Base-by-base conservation (phyloP, 2,888 invertebrate genomes). In the Tenthredo scrophulariae region DNA sequence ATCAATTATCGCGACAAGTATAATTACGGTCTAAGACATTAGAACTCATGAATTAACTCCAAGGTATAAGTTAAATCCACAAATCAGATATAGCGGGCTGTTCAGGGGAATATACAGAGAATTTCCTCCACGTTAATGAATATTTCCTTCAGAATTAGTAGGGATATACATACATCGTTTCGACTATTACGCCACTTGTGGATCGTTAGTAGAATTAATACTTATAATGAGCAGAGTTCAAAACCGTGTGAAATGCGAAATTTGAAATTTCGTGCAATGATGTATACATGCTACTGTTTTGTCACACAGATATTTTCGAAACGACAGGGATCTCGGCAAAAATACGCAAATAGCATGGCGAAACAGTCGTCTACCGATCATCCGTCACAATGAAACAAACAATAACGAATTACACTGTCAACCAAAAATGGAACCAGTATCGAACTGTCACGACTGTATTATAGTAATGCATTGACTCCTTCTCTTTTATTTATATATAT, bases 331-430 rank as follows among this genome's bases (percentile, higher is more conserved):
- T 54, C 2, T 29, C 3, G 4, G 18, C 9, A 15, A 54, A 54
- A 77, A 77, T 77, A 77, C 77, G 77, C 54, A 77, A 77, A 77
- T 77, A 26, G 54, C 26, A 77, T 18, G 15, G 54, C 50, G 77
- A 29, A 54, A 29, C 1, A 37, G 3, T 72, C 43, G 72, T 40
- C 13, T n/a, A 43, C 15, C 72, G 72, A 18, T 54, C 7, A 54
- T 77, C 77, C 29, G 33, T 77, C 77, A 77, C 26, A 54, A 50
- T 50, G 54, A 77, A 54, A 54, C 10, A 54, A 33, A 74, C 43
- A 43, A 74, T 43, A 74, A 22, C 74, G 43, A 74, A 74, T 74
- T 40, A 43, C 13, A 18, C 13, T 22, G 26, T 74, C 74, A 43
- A 40, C 10, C 13, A n/a, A 74, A 74, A 26, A 43, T 74, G 74